These are phyloP conservation scores for Botia almorhae DNA, from an alignment of 2,797 vertebrate genomes.

Conservation along the genomic window DNA sequence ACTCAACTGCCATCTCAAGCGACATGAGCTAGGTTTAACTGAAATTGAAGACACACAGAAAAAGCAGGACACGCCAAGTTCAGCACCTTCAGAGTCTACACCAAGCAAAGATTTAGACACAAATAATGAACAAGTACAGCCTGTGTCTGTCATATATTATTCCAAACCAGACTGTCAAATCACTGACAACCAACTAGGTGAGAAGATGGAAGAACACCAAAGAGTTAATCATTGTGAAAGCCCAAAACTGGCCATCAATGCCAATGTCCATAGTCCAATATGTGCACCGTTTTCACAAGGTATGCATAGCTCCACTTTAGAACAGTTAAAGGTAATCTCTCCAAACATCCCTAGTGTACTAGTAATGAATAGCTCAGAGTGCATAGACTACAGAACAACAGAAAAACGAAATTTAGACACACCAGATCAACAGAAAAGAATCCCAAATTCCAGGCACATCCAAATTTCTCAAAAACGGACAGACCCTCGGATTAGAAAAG, in stretches of 20 bases:
- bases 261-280: slow-evolving; percentile 64
- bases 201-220: slow-evolving; percentile 63
- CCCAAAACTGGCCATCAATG: slow-evolving; percentile 55
- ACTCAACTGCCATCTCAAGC: slow-evolving; percentile 85
- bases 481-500: slow-evolving; percentile 74
- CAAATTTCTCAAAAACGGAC: slow-evolving; percentile 69
- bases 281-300: slow-evolving; percentile 59
- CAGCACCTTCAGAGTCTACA: slow-evolving; percentile 57
- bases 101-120: slow-evolving; percentile 63
- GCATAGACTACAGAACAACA: slow-evolving; percentile 77
- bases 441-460: slow-evolving; percentile 65
- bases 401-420: slow-evolving; percentile 73
- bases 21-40: slow-evolving; percentile 80
- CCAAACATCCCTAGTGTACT: slow-evolving; percentile 75
- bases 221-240: slow-evolving; percentile 58
- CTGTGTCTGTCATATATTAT: slow-evolving; percentile 81
- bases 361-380: slow-evolving; percentile 78
- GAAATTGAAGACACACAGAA: slow-evolving; percentile 69
- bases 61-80: slow-evolving; percentile 47
- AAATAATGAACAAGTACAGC: slow-evolving; percentile 68
- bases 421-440: slow-evolving; percentile 70
- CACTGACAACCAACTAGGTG: slow-evolving; percentile 55
- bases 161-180: slow-evolving; percentile 67
- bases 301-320: slow-evolving; percentile 62
- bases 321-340: slow-evolving; percentile 63